These are phyloP conservation scores for Fistularia tabacaria DNA, from an alignment of 2,797 vertebrate genomes.

Conservation along the genomic window DNA sequence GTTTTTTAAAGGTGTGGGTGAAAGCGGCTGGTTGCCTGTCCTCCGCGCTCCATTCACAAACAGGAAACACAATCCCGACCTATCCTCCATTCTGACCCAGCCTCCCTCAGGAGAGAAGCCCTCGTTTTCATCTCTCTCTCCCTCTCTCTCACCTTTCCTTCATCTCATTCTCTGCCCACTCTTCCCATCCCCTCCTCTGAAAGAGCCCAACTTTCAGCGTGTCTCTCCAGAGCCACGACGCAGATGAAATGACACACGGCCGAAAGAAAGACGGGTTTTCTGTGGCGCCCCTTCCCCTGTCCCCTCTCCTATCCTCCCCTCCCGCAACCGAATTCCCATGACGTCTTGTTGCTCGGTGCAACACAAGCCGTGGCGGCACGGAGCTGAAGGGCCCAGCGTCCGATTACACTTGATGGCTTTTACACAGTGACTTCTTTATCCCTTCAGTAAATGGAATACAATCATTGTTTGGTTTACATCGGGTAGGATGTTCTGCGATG, in stretches of 20 bases:
- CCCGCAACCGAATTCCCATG: constrained; percentile 76
- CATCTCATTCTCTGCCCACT: constrained; percentile 33
- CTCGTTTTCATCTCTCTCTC: constrained; percentile 56
- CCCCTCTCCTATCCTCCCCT: constrained; percentile 30
- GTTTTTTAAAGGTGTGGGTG: too few relatives aligned
- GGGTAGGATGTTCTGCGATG: too few relatives aligned
- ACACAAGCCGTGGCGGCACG: constrained; percentile 47
- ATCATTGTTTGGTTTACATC: constrained; percentile 50
- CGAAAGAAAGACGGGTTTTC: constrained; percentile 64
- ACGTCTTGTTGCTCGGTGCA: constrained; percentile 61
- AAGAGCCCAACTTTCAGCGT: constrained; percentile 57
- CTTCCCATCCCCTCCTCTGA: constrained; percentile 44
- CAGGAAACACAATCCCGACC: constrained; percentile 74
- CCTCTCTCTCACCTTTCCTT: constrained; percentile 39
- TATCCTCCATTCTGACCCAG: constrained; percentile 62
- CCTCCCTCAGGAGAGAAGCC: constrained; percentile 60
- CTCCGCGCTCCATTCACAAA: constrained; percentile 67
- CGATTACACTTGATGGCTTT: constrained; percentile 60
- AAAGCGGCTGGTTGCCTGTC: constrained; percentile 3
- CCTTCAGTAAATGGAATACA: constrained; percentile 50
- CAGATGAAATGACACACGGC: constrained; percentile 73
- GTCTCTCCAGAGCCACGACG: constrained; percentile 56
- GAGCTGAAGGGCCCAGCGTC: constrained; percentile 39
- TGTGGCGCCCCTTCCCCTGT: constrained; percentile 55
- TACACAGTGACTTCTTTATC: constrained; percentile 70